A percentile compares a stretch with the other conserved stretches of the same genome.
These are phyloP conservation scores for Hemibagrus wyckioides DNA, from an alignment of 2,113 vertebrate species.

Conservation along the genomic window DNA sequence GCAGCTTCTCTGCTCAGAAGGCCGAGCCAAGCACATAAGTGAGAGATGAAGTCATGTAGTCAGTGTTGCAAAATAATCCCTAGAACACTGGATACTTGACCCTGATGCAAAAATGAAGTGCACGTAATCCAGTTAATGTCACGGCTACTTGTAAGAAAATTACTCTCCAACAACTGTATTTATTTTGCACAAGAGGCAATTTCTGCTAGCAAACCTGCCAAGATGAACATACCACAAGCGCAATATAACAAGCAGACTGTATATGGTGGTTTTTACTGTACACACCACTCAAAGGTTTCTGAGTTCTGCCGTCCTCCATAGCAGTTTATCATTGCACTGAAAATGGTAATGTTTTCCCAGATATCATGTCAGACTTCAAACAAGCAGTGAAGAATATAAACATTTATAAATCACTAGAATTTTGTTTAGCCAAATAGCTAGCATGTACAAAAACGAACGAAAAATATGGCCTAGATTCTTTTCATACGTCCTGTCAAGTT, in stretches of 20 bases:
- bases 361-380: background rate
- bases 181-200: background rate
- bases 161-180: too few relatives aligned
- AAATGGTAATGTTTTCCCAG: background rate
- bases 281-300: background rate
- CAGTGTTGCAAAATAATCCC: conserved; percentile 5
- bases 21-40: conserved; percentile 17
- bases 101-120: background rate
- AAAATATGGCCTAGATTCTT: background rate
- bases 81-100: background rate
- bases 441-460: background rate
- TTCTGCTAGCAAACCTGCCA: background rate
- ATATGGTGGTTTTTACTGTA: background rate
- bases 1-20: background rate
- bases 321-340: background rate
- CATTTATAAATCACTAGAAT: background rate
- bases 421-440: background rate
- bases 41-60: conserved; percentile 34
- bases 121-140: conserved; percentile 6
- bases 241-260: background rate
- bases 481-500: background rate
- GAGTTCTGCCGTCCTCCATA: background rate
- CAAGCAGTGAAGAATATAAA: background rate
- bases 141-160: conserved; percentile 5
- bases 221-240: background rate